phyloP scores from a whole-genome alignment of 2,888 invertebrate genomes.

The Papilio protenor region DNA sequence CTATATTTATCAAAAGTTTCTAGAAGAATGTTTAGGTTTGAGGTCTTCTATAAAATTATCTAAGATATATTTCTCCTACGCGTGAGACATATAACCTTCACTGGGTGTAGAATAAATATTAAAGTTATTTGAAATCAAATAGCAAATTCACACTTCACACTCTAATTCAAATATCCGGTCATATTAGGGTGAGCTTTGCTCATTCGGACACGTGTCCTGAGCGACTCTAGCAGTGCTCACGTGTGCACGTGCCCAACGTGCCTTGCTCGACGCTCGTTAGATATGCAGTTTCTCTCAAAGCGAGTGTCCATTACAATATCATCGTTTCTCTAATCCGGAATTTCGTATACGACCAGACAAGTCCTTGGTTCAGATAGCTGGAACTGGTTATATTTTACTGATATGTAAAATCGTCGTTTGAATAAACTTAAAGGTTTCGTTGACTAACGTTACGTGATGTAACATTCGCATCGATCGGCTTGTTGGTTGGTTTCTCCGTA shows the following conservation, averaged over 20 bases:
- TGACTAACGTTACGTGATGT: neutral
- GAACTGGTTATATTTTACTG: neutral
- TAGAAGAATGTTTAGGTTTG: too few relatives aligned
- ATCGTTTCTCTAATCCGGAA: conserved; percentile 36
- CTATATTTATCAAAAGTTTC: too few relatives aligned
- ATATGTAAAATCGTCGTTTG: neutral
- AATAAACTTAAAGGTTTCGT: neutral
- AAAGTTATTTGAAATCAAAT: neutral
- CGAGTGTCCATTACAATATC: conserved; percentile 42
- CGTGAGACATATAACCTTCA: neutral
- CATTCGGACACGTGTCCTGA: conserved; percentile 13
- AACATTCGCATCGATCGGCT: too few relatives aligned
- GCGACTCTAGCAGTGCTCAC: neutral
- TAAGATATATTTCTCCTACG: too few relatives aligned
- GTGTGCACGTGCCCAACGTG: conserved; percentile 25
- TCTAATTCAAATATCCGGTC: conserved; percentile 16
- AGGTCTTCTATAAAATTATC: too few relatives aligned
- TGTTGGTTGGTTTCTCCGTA: too few relatives aligned
- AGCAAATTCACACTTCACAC: conserved; percentile 1
- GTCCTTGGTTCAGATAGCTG: conserved; percentile 5
- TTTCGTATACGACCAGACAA: conserved; percentile 30
- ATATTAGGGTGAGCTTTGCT: conserved; percentile 12
- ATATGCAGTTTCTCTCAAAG: conserved; percentile 43
- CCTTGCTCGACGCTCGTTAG: conserved; percentile 29
- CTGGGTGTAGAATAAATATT: neutral